Conservation (phyloP, 2,888 invertebrate genomes). For the Ethmia dodecea region DNA sequence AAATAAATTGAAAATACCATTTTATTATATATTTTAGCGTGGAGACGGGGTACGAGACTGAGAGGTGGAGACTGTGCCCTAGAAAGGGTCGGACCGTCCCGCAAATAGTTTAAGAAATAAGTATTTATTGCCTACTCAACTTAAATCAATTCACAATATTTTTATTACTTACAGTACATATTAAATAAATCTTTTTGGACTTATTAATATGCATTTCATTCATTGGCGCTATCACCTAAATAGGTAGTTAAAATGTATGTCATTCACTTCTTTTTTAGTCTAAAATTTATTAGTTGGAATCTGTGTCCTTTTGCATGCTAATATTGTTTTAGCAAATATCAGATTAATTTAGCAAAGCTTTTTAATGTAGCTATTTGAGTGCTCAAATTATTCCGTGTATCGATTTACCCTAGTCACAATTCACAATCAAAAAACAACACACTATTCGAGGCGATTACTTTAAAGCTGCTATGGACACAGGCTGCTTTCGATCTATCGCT, state of each 20-base stretch:
- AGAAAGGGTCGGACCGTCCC: constrained; percentile 65
- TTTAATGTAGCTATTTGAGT: constrained; percentile 3
- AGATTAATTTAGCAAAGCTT: constrained; percentile 5
- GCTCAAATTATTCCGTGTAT: not conserved
- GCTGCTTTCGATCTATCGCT: too few species aligned
- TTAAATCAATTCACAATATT: constrained; percentile 36
- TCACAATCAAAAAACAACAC: too few species aligned
- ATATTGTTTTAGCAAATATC: constrained; percentile 23
- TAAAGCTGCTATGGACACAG: too few species aligned
- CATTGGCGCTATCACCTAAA: constrained; percentile 51
- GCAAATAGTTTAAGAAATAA: constrained; percentile 68
- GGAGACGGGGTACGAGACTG: constrained; percentile 63
- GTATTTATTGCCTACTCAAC: constrained; percentile 6
- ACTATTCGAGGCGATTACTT: too few species aligned
- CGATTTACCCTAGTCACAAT: too few species aligned
- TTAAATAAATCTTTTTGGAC: constrained; percentile 60
- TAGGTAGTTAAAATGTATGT: constrained; percentile 43
- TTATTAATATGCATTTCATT: constrained; percentile 66
- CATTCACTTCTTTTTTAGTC: constrained; percentile 71
- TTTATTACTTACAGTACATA: constrained; percentile 50
- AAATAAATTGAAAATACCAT: constrained; percentile 35
- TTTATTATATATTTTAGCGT: constrained; percentile 64
- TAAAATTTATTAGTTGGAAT: constrained; percentile 17
- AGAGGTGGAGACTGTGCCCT: constrained; percentile 70
- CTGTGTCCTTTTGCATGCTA: constrained; percentile 71